Evolutionary conservation across 2,888 invertebrate species (phyloP), one percentile per base, ranked within the genome.

Genomic region (Galeruca laticollis): DNA sequence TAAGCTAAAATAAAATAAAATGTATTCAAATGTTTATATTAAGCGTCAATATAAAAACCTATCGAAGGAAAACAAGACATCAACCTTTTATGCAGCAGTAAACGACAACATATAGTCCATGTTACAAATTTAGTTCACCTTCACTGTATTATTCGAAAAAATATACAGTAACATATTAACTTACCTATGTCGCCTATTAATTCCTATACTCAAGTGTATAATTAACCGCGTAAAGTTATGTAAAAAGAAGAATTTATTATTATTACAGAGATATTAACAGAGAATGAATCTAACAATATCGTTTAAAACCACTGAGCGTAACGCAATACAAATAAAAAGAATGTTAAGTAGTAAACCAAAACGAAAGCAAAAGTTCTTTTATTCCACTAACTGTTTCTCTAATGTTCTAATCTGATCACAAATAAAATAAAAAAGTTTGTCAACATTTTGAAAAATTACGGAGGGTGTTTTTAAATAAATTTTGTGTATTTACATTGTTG

Each of bases 341-440:
- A 21, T 31, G 31, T 33, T 33, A n/a, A 5, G 35, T 4, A 8
- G 9, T 57, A 10, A 35, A n/a, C n/a, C 31, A 8, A 21, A 54
- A 37, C n/a, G 59, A 66, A 66, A 66, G 66, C 59, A 66, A 51
- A 59, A 66, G 37, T 37, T 65, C 21, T 64, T 64, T 9, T 37
- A n/a, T 51, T 51, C 49, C 21, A 66, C 21, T 66, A 37, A 51
- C 66, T 51, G 66, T 51, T 37, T 47, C 56, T 20, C 15, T 13
- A 43, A 43, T 11, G 1, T n/a, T n/a, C n/a, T n/a, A n/a, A n/a
- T n/a, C n/a, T n/a, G n/a, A n/a, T n/a, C n/a, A n/a, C n/a, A n/a
- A n/a, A n/a, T n/a, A n/a, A n/a, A n/a, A n/a, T n/a, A n/a, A n/a
- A n/a, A n/a, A n/a, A n/a, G n/a, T n/a, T n/a, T n/a, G n/a, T n/a